phyloP scores from a whole-genome alignment of 2,113 vertebrate species.

The Arenaria interpres region DNA sequence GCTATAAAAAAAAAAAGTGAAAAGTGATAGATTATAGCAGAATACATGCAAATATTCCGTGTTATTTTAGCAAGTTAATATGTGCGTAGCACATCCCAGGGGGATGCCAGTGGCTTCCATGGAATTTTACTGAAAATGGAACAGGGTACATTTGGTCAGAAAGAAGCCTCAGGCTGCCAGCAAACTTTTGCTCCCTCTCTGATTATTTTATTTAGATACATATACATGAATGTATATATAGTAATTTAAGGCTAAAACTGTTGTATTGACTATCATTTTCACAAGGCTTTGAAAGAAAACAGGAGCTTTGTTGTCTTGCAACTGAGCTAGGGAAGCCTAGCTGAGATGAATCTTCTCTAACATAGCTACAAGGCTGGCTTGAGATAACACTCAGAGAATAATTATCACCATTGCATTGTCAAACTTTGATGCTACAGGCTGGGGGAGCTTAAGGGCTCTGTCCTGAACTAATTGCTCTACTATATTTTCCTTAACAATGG shows the following conservation, averaged over 20 bases:
- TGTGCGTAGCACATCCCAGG: background rate
- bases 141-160: background rate
- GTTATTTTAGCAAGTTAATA: slow-evolving; percentile 54
- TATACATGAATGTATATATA: background rate
- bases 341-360: background rate
- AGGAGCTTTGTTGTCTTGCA: background rate
- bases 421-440: background rate
- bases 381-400: background rate
- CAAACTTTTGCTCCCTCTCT: slow-evolving; percentile 11
- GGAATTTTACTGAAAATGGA: slow-evolving; percentile 47
- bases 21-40: slow-evolving; percentile 3
- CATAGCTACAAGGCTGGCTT: background rate
- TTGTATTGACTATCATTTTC: background rate
- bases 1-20: background rate
- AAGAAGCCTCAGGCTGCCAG: slow-evolving; percentile 17
- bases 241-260: background rate
- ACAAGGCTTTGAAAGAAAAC: slow-evolving; percentile 17
- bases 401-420: background rate
- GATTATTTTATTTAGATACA: slow-evolving; percentile 25
- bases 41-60: background rate
- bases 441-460: background rate
- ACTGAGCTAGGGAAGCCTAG: background rate
- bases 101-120: slow-evolving; percentile 39
- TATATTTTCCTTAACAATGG: background rate
- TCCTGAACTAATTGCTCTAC: background rate